Percentiles rank a stretch among this genome's conserved stretches.
Evolutionary conservation across 1,140 invertebrate species (phyloP).

Genomic region (Eriocheir sinensis): DNA sequence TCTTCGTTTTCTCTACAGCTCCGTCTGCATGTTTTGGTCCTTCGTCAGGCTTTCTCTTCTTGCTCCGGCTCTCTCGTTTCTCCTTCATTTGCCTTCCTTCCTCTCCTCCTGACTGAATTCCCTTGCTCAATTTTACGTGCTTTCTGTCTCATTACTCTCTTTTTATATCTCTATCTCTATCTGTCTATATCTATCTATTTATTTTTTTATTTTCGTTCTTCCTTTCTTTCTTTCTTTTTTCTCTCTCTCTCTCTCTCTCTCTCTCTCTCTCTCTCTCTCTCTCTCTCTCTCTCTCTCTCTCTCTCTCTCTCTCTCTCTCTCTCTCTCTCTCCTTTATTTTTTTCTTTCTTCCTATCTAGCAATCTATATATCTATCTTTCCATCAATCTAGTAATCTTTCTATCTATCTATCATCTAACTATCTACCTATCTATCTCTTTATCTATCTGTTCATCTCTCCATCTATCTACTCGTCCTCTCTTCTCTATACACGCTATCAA

Average conservation of each 20-base stretch:
- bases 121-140: too few species aligned
- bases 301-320: background rate
- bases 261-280: conserved; percentile 18
- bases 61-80: background rate
- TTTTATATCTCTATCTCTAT: background rate
- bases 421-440: background rate
- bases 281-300: background rate
- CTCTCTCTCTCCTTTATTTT: background rate
- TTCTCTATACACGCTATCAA: too few species aligned
- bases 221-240: background rate
- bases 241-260: background rate
- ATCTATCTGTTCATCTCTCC: background rate
- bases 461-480: background rate
- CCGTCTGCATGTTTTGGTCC: background rate
- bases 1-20: background rate
- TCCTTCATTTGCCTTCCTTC: background rate
- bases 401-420: background rate
- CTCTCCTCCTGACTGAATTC: too few species aligned
- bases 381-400: background rate
- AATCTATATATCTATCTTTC: too few species aligned
- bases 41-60: background rate
- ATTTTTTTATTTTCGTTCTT: background rate
- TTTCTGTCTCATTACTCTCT: background rate
- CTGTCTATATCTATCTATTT: background rate
- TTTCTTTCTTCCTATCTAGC: conserved; percentile 20